Percentiles rank a stretch among this genome's conserved stretches.
Evolutionary conservation across 2,888 invertebrate genomes (phyloP).

Genomic region (Limnephilus auricula): DNA sequence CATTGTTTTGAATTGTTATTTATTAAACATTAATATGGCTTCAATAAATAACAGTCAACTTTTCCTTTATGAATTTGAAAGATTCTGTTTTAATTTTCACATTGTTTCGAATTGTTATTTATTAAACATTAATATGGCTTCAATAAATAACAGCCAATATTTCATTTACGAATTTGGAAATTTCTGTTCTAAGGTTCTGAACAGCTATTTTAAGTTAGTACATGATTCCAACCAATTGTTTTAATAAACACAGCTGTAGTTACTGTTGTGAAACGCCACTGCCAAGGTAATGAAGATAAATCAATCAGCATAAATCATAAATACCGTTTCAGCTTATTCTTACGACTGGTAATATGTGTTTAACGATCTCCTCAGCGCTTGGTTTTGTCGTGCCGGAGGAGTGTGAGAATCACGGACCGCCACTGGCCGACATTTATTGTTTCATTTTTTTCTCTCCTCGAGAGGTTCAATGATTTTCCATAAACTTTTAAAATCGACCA

Average conservation of each 20-base stretch:
- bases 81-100: too few species aligned
- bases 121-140: too few species aligned
- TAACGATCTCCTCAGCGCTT: neutral
- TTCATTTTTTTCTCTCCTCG: constrained; percentile 44
- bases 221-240: neutral
- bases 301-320: constrained; percentile 34
- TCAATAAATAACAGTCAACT: too few species aligned
- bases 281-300: neutral
- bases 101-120: too few species aligned
- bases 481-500: constrained; percentile 45
- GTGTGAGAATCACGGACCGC: constrained; percentile 18
- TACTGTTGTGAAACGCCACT: neutral
- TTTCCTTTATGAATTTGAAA: too few species aligned
- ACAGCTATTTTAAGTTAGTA: neutral
- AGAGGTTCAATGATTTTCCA: constrained; percentile 54
- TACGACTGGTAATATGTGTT: neutral
- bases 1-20: too few species aligned
- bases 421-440: constrained; percentile 47
- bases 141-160: too few species aligned
- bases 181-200: neutral
- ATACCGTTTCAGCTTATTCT: constrained; percentile 18
- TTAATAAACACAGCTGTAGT: neutral
- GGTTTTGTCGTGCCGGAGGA: neutral
- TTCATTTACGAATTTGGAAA: too few species aligned
- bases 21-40: too few species aligned